Percentiles rank a stretch among this genome's conserved stretches.
These are phyloP conservation scores for Drosophila paramelanica DNA, from an alignment of 2,888 invertebrate species.

Conservation along the genomic window DNA sequence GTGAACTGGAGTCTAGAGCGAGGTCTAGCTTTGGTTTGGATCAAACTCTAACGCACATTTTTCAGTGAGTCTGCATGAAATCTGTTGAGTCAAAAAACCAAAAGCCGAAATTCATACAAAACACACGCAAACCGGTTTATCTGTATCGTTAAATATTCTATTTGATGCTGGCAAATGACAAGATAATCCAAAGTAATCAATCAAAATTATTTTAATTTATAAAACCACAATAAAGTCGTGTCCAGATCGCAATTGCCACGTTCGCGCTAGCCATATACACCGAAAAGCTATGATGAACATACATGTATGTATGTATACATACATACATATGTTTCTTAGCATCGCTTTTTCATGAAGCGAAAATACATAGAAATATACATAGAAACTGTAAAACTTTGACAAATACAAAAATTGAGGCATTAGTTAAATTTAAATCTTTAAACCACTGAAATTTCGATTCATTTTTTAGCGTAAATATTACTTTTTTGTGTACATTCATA, in stretches of 20 bases:
- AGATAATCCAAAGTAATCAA: slow-evolving; percentile 84
- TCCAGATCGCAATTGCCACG: slow-evolving; percentile 73
- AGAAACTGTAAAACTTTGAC: background rate
- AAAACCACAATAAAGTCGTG: slow-evolving; percentile 81
- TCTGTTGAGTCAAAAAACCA: slow-evolving; percentile 34
- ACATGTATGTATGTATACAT: slow-evolving; percentile 1
- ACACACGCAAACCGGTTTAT: slow-evolving; percentile 79
- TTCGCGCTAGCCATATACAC: slow-evolving; percentile 42
- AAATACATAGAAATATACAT: background rate
- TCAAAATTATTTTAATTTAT: slow-evolving; percentile 83
- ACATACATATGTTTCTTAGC: background rate
- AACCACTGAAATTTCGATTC: background rate
- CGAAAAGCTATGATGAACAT: slow-evolving; percentile 3
- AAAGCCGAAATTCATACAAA: slow-evolving; percentile 60
- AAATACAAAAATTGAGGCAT: background rate
- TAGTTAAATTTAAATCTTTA: background rate
- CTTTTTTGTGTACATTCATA: background rate
- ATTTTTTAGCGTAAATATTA: background rate
- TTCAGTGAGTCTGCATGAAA: slow-evolving; percentile 67
- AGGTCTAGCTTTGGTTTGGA: slow-evolving; percentile 50
- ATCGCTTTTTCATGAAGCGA: background rate
- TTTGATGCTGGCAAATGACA: slow-evolving; percentile 84
- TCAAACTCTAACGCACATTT: slow-evolving; percentile 63
- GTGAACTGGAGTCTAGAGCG: slow-evolving; percentile 23
- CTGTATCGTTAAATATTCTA: slow-evolving; percentile 82